Evolutionary conservation across 2,797 vertebrate species (phyloP).

Genomic region (Orestias chungarensis): DNA sequence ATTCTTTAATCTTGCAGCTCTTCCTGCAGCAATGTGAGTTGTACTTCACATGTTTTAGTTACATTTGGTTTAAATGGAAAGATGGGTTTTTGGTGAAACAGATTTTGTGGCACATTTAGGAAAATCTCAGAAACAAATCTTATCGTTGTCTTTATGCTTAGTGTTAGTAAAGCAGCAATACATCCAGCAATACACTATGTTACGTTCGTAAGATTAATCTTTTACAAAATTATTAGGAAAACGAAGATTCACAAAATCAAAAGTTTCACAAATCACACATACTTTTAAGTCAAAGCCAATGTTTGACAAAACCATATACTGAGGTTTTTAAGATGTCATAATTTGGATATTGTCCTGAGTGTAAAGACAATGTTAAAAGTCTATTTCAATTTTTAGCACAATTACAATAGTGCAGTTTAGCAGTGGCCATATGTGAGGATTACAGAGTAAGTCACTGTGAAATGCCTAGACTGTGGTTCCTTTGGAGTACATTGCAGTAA

Average conservation of each 20-base stretch:
- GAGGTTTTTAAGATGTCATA: neutral
- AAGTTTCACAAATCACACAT: neutral
- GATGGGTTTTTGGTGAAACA: neutral
- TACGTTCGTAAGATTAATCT: neutral
- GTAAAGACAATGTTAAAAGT: neutral
- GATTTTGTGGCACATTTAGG: neutral
- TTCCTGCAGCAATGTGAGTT: neutral
- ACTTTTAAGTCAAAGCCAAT: neutral
- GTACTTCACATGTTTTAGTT: neutral
- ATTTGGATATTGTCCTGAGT: neutral
- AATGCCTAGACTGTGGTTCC: too few species aligned
- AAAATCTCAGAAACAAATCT: neutral
- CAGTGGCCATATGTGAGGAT: too few species aligned
- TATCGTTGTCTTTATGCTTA: neutral
- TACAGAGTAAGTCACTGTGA: too few species aligned
- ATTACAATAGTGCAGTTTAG: too few species aligned
- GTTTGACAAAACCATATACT: neutral
- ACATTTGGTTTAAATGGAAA: neutral
- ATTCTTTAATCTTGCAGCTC: slow-evolving; percentile 2
- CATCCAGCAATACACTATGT: neutral
- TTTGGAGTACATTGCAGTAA: too few species aligned
- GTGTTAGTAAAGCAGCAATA: neutral
- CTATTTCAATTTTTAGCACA: too few species aligned
- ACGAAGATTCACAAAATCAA: neutral
- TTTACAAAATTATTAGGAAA: neutral